Conservation (phyloP, 2,113 vertebrate genomes). For the Nothocercus nigrocapillus region DNA sequence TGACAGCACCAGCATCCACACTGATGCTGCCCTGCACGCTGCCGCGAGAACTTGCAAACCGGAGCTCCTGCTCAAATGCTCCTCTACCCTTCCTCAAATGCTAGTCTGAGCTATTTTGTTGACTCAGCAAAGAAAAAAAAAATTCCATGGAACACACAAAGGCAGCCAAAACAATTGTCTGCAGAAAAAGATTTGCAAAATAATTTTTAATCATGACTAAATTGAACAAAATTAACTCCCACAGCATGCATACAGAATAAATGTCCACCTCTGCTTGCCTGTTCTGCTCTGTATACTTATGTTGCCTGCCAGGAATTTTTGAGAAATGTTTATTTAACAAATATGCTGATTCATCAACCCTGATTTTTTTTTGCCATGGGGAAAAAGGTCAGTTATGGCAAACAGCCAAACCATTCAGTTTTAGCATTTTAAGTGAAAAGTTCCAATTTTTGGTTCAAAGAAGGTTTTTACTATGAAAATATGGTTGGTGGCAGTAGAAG, state of each 20-base stretch:
- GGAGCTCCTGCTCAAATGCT: background rate
- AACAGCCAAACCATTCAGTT: background rate
- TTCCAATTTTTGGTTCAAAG: background rate
- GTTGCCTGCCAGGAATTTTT: background rate
- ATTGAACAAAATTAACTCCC: constrained; percentile 10
- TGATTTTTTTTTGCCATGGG: background rate
- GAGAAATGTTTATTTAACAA: background rate
- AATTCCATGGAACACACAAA: accelerated
- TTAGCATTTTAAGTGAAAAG: background rate
- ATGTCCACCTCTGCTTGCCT: background rate
- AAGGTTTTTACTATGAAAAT: background rate
- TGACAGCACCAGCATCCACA: background rate
- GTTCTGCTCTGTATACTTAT: background rate
- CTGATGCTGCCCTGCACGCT: no score
- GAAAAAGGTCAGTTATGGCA: background rate
- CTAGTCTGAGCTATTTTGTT: background rate
- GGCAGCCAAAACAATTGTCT: background rate
- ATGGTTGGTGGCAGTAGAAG: background rate
- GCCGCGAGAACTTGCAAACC: accelerated
- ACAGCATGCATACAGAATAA: background rate
- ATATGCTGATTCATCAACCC: constrained; percentile 26
- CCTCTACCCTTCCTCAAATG: background rate
- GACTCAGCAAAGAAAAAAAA: background rate
- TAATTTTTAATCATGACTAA: background rate
- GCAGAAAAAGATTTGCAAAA: background rate